Evolutionary conservation across 2,797 vertebrate genomes (phyloP).

Genomic region (Bovichtus diacanthus): DNA sequence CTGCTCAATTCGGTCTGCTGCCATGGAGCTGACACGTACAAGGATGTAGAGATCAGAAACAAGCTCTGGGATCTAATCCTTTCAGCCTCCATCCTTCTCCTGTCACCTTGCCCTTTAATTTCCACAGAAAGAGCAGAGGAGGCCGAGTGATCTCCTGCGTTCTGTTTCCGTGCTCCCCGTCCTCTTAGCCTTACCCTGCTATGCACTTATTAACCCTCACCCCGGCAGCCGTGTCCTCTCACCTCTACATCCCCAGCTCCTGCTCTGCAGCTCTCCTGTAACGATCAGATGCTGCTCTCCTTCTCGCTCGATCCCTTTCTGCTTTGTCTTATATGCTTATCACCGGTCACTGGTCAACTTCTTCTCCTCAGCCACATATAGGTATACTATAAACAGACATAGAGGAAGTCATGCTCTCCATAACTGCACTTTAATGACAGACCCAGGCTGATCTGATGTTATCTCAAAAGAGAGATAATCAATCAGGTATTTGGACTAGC

Average conservation of each 20-base stretch:
- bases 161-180: slow-evolving; percentile 17
- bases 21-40: neutral
- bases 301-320: neutral
- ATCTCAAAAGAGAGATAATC: neutral
- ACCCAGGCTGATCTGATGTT: neutral
- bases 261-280: neutral
- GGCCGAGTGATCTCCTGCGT: slow-evolving; percentile 26
- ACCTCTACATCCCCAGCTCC: neutral
- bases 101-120: slow-evolving; percentile 46
- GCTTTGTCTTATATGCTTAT: neutral
- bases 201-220: slow-evolving; percentile 46
- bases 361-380: neutral
- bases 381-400: neutral
- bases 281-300: slow-evolving; percentile 4
- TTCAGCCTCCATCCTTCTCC: slow-evolving; percentile 34
- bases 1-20: neutral
- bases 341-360: too few species aligned
- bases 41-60: slow-evolving; percentile 26
- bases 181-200: slow-evolving; percentile 24
- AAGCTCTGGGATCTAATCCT: slow-evolving; percentile 27
- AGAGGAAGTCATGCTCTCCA: neutral
- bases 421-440: neutral
- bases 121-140: slow-evolving; percentile 22
- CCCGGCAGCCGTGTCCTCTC: slow-evolving; percentile 15
- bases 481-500: neutral